Evolutionary conservation across 2,888 invertebrate species (phyloP).

Genomic region (Nesidiocoris tenuis): DNA sequence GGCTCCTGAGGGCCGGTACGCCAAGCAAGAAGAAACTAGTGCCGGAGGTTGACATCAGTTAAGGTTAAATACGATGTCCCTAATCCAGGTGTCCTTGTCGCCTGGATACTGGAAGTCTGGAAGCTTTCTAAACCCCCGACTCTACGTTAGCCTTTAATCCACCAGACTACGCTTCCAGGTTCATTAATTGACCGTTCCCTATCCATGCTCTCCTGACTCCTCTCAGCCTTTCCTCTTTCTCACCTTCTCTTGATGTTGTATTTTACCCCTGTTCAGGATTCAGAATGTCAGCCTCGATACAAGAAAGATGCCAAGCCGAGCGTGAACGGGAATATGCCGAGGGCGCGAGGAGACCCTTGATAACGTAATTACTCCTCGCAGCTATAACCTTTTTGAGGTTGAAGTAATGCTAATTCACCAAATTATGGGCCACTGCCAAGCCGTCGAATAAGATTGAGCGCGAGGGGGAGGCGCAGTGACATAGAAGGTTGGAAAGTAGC

Average conservation of each 20-base stretch:
- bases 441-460: too few species aligned
- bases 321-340: too few species aligned
- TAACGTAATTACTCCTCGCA: too few species aligned
- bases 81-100: slow-evolving; percentile 40
- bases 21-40: not conserved
- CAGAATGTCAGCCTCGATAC: not conserved
- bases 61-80: slow-evolving; percentile 32
- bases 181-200: slow-evolving; percentile 33
- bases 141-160: slow-evolving; percentile 32
- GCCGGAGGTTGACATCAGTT: slow-evolving; percentile 23
- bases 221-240: not conserved
- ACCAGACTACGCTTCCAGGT: slow-evolving; percentile 27
- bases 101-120: slow-evolving; percentile 28
- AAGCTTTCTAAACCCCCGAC: slow-evolving; percentile 17
- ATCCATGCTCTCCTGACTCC: not conserved
- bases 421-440: too few species aligned
- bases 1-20: not conserved
- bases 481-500: too few species aligned
- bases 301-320: too few species aligned
- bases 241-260: not conserved
- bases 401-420: too few species aligned
- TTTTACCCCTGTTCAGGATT: not conserved
- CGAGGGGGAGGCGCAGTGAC: too few species aligned
- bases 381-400: too few species aligned
- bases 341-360: too few species aligned